These are phyloP conservation scores for Ptyas mucosa DNA, from an alignment of 2,113 vertebrate species.

Conservation along the genomic window DNA sequence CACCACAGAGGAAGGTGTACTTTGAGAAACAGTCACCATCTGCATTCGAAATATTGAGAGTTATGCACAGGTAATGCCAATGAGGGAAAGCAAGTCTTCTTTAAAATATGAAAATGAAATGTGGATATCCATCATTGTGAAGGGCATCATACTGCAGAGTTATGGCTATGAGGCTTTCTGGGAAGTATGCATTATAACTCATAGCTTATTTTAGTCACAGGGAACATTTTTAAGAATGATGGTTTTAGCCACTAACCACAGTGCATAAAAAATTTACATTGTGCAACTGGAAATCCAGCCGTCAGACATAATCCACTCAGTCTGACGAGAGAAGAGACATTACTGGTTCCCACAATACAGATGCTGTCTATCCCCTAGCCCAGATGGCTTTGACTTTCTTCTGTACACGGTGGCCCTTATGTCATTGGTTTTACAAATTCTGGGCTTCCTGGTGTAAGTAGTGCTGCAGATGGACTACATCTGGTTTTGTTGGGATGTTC, in stretches of 20 bases:
- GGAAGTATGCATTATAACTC: constrained; percentile 20
- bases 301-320: constrained; percentile 11
- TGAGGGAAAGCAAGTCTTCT: constrained; percentile 16
- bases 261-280: constrained; percentile 12
- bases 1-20: background rate
- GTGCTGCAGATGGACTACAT: background rate
- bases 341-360: background rate
- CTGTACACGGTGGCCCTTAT: background rate
- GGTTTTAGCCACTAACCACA: constrained; percentile 22
- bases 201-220: constrained; percentile 21
- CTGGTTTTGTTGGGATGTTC: background rate
- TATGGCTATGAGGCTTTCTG: constrained; percentile 16
- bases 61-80: constrained; percentile 20
- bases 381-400: background rate
- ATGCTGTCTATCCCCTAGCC: background rate
- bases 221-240: constrained; percentile 25
- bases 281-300: constrained; percentile 9
- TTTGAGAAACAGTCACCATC: background rate
- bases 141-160: constrained; percentile 22
- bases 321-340: constrained; percentile 11
- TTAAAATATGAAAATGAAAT: constrained; percentile 40
- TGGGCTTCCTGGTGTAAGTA: background rate
- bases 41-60: constrained; percentile 22
- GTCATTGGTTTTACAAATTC: background rate
- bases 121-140: constrained; percentile 29